Evolutionary conservation across 2,113 vertebrate genomes (phyloP), one percentile per base, ranked within the genome.

Genomic region (Coryphaenoides rupestris): DNA sequence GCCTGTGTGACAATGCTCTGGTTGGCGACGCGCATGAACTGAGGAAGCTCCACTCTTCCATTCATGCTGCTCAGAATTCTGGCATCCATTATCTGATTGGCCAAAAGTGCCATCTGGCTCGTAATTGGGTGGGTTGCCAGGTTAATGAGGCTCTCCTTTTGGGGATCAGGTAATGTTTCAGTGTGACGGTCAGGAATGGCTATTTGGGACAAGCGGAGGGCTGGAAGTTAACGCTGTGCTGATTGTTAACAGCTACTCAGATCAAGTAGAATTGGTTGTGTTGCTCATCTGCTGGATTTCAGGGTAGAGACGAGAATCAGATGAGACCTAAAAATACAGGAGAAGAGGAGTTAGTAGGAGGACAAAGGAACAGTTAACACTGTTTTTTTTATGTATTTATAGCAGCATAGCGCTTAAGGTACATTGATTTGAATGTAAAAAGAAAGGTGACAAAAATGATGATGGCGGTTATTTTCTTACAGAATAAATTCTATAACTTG

Each of bases 11-110:
- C 93, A 17, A 97, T 93, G 76, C 94, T 95, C 33, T 96, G 89
- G 88, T 96, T 98, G 72, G 96, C 94, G 52, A 94, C 95, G 17
- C 97, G 95, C 60, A 98, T 83, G 87, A 99, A 98, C 82, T 98
- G 96, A 76, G 98, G 97, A 64, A 99, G 89, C 66, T 98, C 97
- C 56, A 95, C 94, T 2, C 96, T 90, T 22, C 97, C 95, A 0
- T 99, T 98, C 83, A 98, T 89, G 75, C 85, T 88, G 80, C 93
- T 90, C 33, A 92, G 87, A 70, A 90, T 86, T 66, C 88, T 85
- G 78, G 92, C 91, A 46, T 99, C 97, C 22, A 96, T 94, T 63
- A 99, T 92, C 84, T 96, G 97, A 87, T 95, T 96, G 84, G 96
- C 96, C 85, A 98, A 81, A 66, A 99, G 82, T 0, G 97, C 96